Evolutionary conservation across 92 coral and sea anemone species (phyloP), one percentile per base, ranked within the genome.

Genomic region (Heliopora coerulea): DNA sequence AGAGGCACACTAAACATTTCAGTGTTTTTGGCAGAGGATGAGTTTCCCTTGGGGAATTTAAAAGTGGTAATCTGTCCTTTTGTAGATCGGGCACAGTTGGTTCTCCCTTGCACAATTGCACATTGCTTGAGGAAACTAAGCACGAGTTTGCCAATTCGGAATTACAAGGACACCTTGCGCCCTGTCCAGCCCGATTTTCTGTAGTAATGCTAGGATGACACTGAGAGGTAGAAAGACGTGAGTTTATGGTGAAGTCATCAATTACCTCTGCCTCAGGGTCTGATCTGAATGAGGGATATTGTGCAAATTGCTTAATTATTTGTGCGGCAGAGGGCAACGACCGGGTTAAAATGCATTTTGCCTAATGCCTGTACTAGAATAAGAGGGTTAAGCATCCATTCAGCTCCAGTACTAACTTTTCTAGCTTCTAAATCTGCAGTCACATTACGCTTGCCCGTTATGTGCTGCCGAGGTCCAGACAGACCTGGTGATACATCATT

Each of bases 261-360:
- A 73, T 73, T 49, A 41, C 27, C n/a, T 40, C 62, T 10, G 68
- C 79, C 64, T 60, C 79, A n/a, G 79, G 78, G n/a, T 72, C 78
- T 23, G 78, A 65, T 25, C 65, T 73, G 62, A 30, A 73, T 31
- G 79, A 73, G 31, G 65, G 68, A 56, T 73, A 73, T 23, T 26
- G 21, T 33, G 6, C 39, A 54, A 72, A 72, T 25, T 72, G 78
- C 2, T 56, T 72, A 59, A 52, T 72, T 54, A 57, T 54, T 73
- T 67, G 61, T 42, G 79, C 54, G 15, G 79, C 79, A 56, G 33
- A 73, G 65, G 31, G 54, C 79, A 73, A 49, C 50, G 40, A 25
- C 78, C 27, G 78, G 67, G 17, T 18, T 32, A 21, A 61, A 31
- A 8, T 61, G 23, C 30, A 56, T 17, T 23, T 56, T 7, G 28